Base-by-base conservation (phyloP, 2,113 vertebrate genomes). In the Neolamprologus sp. region DNA sequence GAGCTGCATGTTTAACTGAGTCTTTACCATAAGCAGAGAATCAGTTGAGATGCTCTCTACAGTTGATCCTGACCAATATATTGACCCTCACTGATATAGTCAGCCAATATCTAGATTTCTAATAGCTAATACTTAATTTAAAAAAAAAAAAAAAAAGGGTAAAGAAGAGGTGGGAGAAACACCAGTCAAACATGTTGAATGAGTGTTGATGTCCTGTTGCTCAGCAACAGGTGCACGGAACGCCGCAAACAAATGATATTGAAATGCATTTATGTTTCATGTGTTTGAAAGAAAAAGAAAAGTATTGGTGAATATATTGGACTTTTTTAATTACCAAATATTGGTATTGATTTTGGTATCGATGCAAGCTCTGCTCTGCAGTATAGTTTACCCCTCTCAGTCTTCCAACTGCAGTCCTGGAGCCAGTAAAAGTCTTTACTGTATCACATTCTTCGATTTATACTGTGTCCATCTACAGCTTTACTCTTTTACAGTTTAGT, bases 381-480 rank as follows among this genome's bases (percentile, higher is more conserved):
- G 28, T 4, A 26, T 12, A 53, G 2, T 10, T 23, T 1, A 31
- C 55, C 23, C 79, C 54, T 31, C 26, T 12, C 14, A 19, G 35
- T 88, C 33, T 26, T 65, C 51, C 9, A 60, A 82, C 35, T 82
- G 86, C 86, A 87, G 51, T 54, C 57, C 63, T 35, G 5, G n/a
- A 40, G 4, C 6, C 47, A 60, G 33, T 49, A 21, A 9, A 31
- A 80, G 71, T 80, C 82, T 91, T 88, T 82, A 87, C 54, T 23
- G 19, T n/a, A 82, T 75, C 31, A 49, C 57, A 42, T 47, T 11
- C 71, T 53, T 19, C 1, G 1, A 73, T 47, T 7, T 73, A 11
- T 47, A 17, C 21, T 47, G 68, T 23, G 21, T 47, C 40, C 68
- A 73, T 11, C 40, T 28, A 47, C 23, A n/a, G 55, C 42, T 71